Conservation (phyloP, 2,888 invertebrate genomes). For the Aphodius granarius region DNA sequence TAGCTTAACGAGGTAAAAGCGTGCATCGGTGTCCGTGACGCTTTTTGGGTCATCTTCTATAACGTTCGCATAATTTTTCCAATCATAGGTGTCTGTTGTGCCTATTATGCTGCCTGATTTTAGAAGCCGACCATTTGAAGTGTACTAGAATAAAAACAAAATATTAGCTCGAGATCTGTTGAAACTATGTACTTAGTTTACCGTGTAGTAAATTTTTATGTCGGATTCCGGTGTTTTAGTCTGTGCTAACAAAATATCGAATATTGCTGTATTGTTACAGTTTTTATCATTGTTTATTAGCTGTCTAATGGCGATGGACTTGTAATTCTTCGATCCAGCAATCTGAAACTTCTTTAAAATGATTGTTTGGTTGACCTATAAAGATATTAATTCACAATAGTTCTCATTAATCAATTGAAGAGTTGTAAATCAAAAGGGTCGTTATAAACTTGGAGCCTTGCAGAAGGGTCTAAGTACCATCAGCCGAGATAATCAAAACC, state of each 20-base stretch:
- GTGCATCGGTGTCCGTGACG: background rate
- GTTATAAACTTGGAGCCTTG: no score
- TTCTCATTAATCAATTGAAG: no score
- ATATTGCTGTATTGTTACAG: background rate
- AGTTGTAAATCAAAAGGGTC: no score
- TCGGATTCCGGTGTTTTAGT: background rate
- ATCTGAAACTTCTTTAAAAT: background rate
- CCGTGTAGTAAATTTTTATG: background rate
- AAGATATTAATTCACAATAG: background rate
- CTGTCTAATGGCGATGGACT: background rate
- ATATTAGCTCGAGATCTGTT: background rate
- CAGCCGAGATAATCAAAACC: no score
- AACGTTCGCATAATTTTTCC: background rate
- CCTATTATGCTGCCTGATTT: background rate
- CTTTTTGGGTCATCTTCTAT: background rate
- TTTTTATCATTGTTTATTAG: background rate
- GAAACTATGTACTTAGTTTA: background rate
- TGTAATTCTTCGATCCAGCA: background rate
- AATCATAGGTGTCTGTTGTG: background rate
- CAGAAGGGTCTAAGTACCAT: no score
- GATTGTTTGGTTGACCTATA: background rate
- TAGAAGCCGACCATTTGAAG: background rate
- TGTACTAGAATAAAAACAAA: background rate
- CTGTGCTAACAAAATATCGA: background rate
- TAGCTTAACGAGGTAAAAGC: background rate